Evolutionary conservation across 1,140 invertebrate genomes (phyloP).

Genomic region (Drosophila simulans): DNA sequence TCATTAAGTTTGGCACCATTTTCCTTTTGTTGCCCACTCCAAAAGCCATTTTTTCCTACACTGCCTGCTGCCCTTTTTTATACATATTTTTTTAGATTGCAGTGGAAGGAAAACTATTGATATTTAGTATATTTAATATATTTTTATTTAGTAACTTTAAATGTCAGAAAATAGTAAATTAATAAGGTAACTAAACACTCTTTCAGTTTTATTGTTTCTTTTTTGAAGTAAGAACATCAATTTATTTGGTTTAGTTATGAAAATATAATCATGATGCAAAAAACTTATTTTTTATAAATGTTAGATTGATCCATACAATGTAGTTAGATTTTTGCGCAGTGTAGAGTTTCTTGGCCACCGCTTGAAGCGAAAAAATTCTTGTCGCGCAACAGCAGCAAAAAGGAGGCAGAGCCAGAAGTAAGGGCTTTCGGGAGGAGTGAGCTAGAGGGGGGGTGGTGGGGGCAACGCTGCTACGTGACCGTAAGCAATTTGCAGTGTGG

Average conservation of each 20-base stretch:
- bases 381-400: conserved; percentile 58
- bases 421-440: neutral
- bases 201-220: too few species aligned
- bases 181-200: too few species aligned
- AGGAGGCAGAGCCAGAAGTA: conserved; percentile 13
- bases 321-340: conserved; percentile 5
- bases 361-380: conserved; percentile 60
- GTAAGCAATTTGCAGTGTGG: conserved; percentile 61
- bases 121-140: neutral
- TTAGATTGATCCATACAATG: neutral
- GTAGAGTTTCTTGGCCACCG: conserved; percentile 30
- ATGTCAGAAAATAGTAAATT: too few species aligned
- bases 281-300: neutral
- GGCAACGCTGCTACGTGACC: conserved; percentile 58
- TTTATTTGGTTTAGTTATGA: neutral
- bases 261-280: neutral
- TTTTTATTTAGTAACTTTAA: too few species aligned
- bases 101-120: neutral
- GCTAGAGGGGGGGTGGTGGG: conserved; percentile 1
- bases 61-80: conserved; percentile 1
- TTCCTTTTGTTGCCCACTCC: conserved; percentile 42
- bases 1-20: conserved; percentile 75
- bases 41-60: conserved; percentile 14
- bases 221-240: neutral
- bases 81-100: conserved; percentile 6